Conservation (phyloP, 2,888 invertebrate species). For the Schrankia costaestrigalis region DNA sequence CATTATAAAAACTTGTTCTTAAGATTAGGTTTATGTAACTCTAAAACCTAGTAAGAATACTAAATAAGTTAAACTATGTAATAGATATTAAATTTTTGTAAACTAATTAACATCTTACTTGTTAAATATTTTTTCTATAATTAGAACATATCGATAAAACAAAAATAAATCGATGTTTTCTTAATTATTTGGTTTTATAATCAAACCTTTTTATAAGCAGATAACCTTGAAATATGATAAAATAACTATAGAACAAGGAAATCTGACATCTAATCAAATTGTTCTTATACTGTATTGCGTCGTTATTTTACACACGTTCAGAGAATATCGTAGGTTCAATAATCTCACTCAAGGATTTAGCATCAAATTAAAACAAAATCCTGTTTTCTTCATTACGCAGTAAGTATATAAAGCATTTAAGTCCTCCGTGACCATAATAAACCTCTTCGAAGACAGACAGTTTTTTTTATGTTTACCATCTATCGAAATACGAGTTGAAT, state of each 20-base stretch:
- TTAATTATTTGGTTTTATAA: too few species aligned
- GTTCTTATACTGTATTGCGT: not conserved
- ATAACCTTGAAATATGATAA: not conserved
- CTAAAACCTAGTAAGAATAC: too few species aligned
- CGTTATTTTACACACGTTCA: slow-evolving; percentile 1
- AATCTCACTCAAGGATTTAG: slow-evolving; percentile 12
- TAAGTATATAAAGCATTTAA: slow-evolving; percentile 22
- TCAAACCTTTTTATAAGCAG: too few species aligned
- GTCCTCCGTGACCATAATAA: slow-evolving; percentile 22
- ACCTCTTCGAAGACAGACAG: slow-evolving; percentile 11
- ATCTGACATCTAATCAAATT: not conserved
- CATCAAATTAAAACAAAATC: slow-evolving; percentile 12
- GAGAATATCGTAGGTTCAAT: too few species aligned
- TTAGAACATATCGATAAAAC: too few species aligned
- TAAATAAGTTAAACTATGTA: too few species aligned
- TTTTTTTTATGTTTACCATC: slow-evolving; percentile 37
- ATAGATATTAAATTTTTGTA: not conserved
- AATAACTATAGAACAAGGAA: not conserved
- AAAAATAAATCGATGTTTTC: too few species aligned
- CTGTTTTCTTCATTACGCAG: slow-evolving; percentile 16
- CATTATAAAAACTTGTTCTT: too few species aligned
- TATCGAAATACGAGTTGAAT: slow-evolving; percentile 48
- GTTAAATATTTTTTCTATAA: not conserved
- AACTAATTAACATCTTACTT: not conserved
- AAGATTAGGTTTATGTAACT: too few species aligned